These are phyloP conservation scores for Frieseomelitta varia DNA, from an alignment of 1,140 invertebrate genomes.

Conservation along the genomic window DNA sequence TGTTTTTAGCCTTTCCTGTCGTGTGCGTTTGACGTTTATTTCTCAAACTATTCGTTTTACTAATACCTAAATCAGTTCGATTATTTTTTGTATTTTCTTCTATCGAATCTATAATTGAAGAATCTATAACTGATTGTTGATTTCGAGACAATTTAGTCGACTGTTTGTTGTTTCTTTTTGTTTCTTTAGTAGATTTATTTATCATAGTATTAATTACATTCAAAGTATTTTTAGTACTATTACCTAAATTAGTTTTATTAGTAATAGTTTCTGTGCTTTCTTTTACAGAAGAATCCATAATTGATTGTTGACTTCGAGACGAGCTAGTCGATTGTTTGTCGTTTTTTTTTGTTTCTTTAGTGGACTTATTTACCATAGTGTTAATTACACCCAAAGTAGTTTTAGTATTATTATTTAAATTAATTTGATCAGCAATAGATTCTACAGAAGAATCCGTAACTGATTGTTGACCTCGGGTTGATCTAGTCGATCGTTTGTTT, in stretches of 20 bases:
- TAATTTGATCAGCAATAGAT: neutral
- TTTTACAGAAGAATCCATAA: neutral
- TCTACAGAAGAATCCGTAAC: neutral
- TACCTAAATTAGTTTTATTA: neutral
- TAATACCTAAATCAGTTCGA: neutral
- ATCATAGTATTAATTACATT: neutral
- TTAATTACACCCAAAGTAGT: neutral
- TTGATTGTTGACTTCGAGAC: neutral
- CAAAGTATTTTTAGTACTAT: neutral
- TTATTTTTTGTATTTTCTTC: neutral
- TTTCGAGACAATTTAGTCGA: neutral
- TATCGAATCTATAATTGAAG: neutral
- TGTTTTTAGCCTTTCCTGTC: neutral
- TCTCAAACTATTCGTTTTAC: slow-evolving; percentile 1
- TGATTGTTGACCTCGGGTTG: neutral
- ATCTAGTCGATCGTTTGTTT: neutral
- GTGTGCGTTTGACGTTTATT: neutral
- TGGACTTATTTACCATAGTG: neutral
- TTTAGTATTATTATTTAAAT: neutral
- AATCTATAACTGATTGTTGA: neutral
- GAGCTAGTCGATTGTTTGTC: neutral
- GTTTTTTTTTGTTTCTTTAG: neutral
- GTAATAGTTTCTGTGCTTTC: neutral
- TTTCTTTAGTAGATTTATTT: neutral
- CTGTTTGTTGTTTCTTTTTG: neutral